Conservation (phyloP, 2,113 vertebrate species). For the Nematolebias whitei region DNA sequence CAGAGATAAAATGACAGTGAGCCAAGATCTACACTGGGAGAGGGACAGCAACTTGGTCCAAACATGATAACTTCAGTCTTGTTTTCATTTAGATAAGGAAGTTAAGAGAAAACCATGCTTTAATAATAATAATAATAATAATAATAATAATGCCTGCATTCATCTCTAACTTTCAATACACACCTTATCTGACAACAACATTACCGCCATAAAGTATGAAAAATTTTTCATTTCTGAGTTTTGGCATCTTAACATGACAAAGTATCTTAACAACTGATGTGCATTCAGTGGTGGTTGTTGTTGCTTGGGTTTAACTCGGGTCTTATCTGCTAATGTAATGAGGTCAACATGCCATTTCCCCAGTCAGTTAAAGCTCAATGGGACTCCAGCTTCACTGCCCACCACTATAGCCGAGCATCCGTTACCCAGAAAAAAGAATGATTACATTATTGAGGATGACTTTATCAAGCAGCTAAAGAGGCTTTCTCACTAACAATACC, state of each 20-base stretch:
- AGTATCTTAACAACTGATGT: constrained; percentile 21
- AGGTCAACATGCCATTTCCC: constrained; percentile 41
- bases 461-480: constrained; percentile 56
- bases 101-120: too few species aligned
- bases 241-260: not conserved
- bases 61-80: too few species aligned
- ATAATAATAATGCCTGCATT: too few species aligned
- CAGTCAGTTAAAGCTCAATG: constrained; percentile 33
- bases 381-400: constrained; percentile 50
- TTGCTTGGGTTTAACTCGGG: constrained; percentile 30
- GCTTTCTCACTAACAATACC: constrained; percentile 55
- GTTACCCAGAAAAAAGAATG: constrained; percentile 49
- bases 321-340: constrained; percentile 44
- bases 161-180: not conserved
- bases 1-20: too few species aligned
- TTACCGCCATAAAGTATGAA: not conserved
- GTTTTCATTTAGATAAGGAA: too few species aligned
- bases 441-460: constrained; percentile 64
- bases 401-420: constrained; percentile 39
- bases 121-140: too few species aligned
- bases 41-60: too few species aligned
- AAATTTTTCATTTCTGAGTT: not conserved
- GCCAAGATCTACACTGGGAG: too few species aligned
- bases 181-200: too few species aligned
- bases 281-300: constrained; percentile 24